Evolutionary conservation across 1,140 invertebrate species (phyloP).

Genomic region (Lepidurus apus): DNA sequence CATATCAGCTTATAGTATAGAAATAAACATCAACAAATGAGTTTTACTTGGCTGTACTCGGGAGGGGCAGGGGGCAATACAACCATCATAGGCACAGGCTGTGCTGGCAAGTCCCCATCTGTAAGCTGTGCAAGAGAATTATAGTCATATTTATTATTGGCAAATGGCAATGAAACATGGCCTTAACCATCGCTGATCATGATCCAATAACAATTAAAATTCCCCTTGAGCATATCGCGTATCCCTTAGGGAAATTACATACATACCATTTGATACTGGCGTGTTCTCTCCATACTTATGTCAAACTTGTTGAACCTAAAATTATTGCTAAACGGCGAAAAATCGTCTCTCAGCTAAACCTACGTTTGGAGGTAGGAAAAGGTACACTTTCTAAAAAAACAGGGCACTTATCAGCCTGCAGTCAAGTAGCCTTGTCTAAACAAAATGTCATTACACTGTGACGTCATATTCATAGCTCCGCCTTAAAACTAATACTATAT

Average conservation of each 20-base stretch:
- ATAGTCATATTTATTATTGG: background rate
- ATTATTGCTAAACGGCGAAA: background rate
- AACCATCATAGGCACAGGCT: conserved; percentile 24
- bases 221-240: too few relatives aligned
- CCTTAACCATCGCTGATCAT: background rate
- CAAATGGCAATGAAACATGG: background rate
- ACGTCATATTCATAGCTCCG: background rate
- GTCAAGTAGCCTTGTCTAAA: background rate
- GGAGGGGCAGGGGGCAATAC: conserved; percentile 12
- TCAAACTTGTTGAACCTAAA: background rate
- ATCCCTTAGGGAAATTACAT: background rate
- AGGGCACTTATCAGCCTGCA: background rate
- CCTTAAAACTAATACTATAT: background rate
- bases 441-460: conserved; percentile 2
- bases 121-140: background rate
- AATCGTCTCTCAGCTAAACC: background rate
- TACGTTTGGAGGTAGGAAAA: background rate
- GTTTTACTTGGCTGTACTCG: background rate
- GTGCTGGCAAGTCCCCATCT: conserved; percentile 13
- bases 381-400: background rate
- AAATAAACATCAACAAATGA: background rate
- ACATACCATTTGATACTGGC: background rate
- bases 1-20: conserved; percentile 23
- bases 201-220: too few relatives aligned
- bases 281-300: background rate